These are phyloP conservation scores for Siphlonurus alternatus DNA, from an alignment of 2,888 invertebrate species.

Conservation along the genomic window DNA sequence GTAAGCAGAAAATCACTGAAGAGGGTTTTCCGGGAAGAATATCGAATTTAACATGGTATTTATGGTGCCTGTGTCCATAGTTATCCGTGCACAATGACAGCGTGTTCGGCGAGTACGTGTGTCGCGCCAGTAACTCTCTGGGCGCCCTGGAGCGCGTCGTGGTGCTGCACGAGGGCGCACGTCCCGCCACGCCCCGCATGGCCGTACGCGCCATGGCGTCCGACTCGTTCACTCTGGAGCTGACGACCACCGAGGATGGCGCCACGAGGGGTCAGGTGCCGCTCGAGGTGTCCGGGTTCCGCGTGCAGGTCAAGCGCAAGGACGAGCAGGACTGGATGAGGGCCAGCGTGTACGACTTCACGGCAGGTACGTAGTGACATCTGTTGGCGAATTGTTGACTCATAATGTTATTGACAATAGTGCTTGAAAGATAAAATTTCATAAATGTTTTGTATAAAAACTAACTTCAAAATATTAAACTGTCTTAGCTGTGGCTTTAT, in stretches of 20 bases:
- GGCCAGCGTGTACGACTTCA: conserved; percentile 12
- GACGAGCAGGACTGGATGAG: conserved; percentile 13
- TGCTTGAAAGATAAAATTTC: too few species aligned
- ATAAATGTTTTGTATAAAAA: too few species aligned
- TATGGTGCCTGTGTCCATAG: too few species aligned
- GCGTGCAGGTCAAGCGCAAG: conserved; percentile 14
- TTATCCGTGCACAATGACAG: conserved; percentile 16
- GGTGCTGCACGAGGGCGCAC: conserved; percentile 32
- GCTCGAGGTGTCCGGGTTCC: conserved; percentile 13
- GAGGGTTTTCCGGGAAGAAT: too few species aligned
- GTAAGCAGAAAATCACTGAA: too few species aligned
- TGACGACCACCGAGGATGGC: conserved; percentile 2
- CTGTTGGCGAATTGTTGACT: neutral
- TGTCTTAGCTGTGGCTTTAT: neutral
- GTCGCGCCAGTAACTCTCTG: conserved; percentile 32
- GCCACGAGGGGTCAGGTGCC: neutral
- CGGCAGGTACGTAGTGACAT: conserved; percentile 12
- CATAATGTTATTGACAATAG: neutral
- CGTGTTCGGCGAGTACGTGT: conserved; percentile 32
- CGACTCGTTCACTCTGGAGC: conserved; percentile 11
- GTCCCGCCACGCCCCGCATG: conserved; percentile 31
- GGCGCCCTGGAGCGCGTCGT: conserved; percentile 33
- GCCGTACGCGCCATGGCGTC: conserved; percentile 10
- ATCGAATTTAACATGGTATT: too few species aligned
- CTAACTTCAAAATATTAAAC: neutral